Evolutionary conservation across 2,797 vertebrate species (phyloP).

Genomic region (Cheracebus regulus): DNA sequence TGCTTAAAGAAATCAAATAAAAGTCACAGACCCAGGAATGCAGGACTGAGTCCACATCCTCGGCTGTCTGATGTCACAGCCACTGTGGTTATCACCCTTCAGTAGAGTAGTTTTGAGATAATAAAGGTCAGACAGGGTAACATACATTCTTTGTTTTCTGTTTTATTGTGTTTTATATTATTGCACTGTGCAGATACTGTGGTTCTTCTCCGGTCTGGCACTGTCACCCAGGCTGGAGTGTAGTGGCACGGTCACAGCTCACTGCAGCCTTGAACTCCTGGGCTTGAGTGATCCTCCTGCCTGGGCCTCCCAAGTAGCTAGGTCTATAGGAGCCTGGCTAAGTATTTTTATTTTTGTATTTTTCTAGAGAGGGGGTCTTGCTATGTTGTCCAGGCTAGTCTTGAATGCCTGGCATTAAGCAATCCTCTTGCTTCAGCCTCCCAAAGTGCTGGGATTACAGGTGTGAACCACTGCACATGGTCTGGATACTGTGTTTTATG

Average conservation of each 20-base stretch:
- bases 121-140: background rate
- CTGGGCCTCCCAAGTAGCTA: background rate
- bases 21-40: background rate
- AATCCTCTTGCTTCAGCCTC: background rate
- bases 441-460: background rate
- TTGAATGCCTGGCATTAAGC: background rate
- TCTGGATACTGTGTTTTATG: background rate
- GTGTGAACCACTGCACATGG: background rate
- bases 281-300: background rate
- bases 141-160: background rate
- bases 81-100: background rate
- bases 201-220: background rate
- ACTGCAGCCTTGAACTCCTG: background rate
- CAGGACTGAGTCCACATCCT: background rate
- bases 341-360: background rate
- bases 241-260: background rate
- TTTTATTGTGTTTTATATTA: background rate
- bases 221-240: no score
- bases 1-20: background rate
- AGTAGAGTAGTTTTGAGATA: background rate
- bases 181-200: background rate
- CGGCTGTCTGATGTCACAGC: background rate
- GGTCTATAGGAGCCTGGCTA: background rate
- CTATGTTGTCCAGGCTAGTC: background rate
- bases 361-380: background rate